phyloP scores from a whole-genome alignment of 2,113 vertebrate genomes.

The Corydoras sp. region DNA sequence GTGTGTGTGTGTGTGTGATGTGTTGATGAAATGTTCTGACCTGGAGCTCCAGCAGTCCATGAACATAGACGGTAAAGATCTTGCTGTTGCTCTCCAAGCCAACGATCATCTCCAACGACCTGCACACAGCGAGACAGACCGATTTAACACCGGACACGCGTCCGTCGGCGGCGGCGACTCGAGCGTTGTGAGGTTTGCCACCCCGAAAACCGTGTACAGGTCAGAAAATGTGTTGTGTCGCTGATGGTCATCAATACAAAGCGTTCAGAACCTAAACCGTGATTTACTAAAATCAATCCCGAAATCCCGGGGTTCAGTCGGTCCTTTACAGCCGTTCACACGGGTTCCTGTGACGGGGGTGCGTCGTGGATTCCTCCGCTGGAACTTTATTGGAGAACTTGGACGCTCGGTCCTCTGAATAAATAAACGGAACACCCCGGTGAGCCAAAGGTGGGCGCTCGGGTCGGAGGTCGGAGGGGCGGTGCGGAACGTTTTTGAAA shows the following conservation, averaged over 20 bases:
- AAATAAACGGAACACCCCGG: slow-evolving; percentile 27
- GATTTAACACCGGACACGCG: too few species aligned
- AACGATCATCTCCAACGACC: slow-evolving; percentile 86
- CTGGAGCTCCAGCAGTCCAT: slow-evolving; percentile 90
- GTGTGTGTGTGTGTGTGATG: not conserved
- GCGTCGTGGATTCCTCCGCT: too few species aligned
- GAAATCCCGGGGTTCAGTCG: too few species aligned
- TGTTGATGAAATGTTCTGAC: slow-evolving; percentile 55
- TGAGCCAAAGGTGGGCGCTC: slow-evolving; percentile 58
- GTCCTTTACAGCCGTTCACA: too few species aligned
- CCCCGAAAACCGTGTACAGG: too few species aligned
- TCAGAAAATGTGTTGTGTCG: too few species aligned
- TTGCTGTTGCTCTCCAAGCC: slow-evolving; percentile 89
- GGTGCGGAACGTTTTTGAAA: slow-evolving; percentile 52
- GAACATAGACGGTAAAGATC: slow-evolving; percentile 82
- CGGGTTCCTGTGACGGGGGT: too few species aligned
- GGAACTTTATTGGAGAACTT: not conserved
- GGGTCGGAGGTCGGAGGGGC: slow-evolving; percentile 56
- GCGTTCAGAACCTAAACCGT: too few species aligned
- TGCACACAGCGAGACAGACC: slow-evolving; percentile 42
- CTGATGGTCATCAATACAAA: too few species aligned
- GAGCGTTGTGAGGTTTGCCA: too few species aligned
- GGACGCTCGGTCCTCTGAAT: not conserved
- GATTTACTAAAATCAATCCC: too few species aligned
- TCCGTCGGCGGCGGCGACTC: too few species aligned